Conservation (phyloP, 2,113 vertebrate genomes). For the Dicerorhinus sumatrensis region DNA sequence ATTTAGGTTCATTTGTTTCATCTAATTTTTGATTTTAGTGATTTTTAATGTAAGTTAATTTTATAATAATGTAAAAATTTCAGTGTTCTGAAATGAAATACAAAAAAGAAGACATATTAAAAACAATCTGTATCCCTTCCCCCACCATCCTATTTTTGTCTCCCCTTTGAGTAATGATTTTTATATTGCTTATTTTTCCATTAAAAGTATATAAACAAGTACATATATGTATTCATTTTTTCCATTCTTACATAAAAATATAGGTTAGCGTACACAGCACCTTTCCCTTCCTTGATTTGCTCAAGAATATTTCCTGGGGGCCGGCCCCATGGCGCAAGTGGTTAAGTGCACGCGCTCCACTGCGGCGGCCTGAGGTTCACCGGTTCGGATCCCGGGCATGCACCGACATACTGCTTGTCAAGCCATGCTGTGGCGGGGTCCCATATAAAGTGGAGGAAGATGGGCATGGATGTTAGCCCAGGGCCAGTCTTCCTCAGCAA, state of each 20-base stretch:
- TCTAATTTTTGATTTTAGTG: not conserved
- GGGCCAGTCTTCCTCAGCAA: too few species aligned
- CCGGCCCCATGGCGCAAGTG: too few species aligned
- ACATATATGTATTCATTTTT: not conserved
- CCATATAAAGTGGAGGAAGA: too few species aligned
- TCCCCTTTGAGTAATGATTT: not conserved
- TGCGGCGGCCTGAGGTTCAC: too few species aligned
- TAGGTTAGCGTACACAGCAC: not conserved
- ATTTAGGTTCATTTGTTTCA: not conserved
- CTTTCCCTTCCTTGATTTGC: not conserved
- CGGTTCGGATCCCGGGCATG: too few species aligned
- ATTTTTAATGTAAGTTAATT: constrained; percentile 9
- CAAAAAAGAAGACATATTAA: not conserved
- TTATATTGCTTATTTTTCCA: not conserved
- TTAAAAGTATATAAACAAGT: not conserved
- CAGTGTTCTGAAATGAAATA: not conserved
- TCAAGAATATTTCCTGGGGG: not conserved
- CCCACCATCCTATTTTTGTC: not conserved
- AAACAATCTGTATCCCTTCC: not conserved
- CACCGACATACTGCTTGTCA: too few species aligned
- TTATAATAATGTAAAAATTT: not conserved
- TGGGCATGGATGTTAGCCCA: too few species aligned
- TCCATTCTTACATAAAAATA: not conserved
- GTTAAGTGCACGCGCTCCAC: too few species aligned
- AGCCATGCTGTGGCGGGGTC: too few species aligned